Evolutionary conservation across 2,888 invertebrate genomes (phyloP).

Genomic region (Microplitis manilae): DNA sequence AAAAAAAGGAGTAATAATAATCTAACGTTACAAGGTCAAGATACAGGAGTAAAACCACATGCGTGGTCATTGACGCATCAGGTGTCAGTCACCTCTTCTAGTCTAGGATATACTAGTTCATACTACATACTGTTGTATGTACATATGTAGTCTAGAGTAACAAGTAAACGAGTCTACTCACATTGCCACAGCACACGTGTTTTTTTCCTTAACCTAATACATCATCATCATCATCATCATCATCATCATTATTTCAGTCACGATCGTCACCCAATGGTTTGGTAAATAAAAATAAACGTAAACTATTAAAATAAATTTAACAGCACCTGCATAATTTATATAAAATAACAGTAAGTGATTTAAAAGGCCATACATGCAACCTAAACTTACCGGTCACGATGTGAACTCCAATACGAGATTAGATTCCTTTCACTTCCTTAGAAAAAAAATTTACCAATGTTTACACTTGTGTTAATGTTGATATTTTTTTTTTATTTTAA

Average conservation of each 20-base stretch:
- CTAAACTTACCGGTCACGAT: conserved; percentile 17
- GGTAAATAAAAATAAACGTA: not conserved
- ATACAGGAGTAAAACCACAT: conserved; percentile 52
- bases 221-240: not conserved
- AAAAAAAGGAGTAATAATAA: not conserved
- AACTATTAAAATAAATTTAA: not conserved
- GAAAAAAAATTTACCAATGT: not conserved
- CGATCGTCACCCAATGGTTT: not conserved
- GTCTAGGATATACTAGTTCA: conserved; percentile 15
- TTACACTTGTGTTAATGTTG: not conserved
- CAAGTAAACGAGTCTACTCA: conserved; percentile 4
- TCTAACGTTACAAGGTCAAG: conserved; percentile 30
- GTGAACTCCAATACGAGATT: conserved; percentile 9
- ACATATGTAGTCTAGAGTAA: conserved; percentile 18
- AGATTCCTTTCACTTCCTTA: conserved; percentile 16
- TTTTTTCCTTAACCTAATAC: not conserved
- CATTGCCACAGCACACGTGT: not conserved
- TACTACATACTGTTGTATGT: not conserved
- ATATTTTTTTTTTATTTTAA: not conserved
- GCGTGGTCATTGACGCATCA: conserved; percentile 70
- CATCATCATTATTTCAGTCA: not conserved
- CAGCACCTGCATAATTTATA: not conserved
- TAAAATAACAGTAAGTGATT: not conserved
- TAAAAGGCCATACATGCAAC: conserved; percentile 3
- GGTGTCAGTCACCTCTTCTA: conserved; percentile 69